Conservation (phyloP, 1,140 invertebrate species). For the Trypoxylus dichotomus region DNA sequence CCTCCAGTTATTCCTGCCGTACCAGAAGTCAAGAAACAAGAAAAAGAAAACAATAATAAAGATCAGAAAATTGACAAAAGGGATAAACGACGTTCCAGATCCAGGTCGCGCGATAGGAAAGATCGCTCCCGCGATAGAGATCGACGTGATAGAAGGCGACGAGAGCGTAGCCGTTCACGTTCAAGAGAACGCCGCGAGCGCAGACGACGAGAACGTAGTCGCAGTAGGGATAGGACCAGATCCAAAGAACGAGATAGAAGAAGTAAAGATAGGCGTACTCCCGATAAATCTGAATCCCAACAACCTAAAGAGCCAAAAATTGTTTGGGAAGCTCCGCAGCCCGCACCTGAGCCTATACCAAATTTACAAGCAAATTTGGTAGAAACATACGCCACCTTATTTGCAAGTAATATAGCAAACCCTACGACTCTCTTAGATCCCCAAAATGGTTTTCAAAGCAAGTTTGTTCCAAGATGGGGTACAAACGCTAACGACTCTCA, state of each 20-base stretch:
- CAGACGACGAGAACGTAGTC: slow-evolving; percentile 56
- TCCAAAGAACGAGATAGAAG: slow-evolving; percentile 26
- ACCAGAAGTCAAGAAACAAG: slow-evolving; percentile 41
- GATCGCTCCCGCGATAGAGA: slow-evolving; percentile 53
- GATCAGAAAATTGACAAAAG: slow-evolving; percentile 37
- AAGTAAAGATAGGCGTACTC: slow-evolving; percentile 29
- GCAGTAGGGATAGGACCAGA: slow-evolving; percentile 54
- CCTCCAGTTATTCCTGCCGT: slow-evolving; percentile 54
- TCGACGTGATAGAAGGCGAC: slow-evolving; percentile 51
- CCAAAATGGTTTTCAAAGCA: slow-evolving; percentile 15
- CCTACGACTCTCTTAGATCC: background rate
- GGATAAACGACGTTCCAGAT: slow-evolving; percentile 55
- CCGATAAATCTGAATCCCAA: slow-evolving; percentile 28
- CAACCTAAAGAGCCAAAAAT: slow-evolving; percentile 19
- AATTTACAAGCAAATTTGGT: background rate
- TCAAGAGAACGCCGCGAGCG: slow-evolving; percentile 39
- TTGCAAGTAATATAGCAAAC: background rate
- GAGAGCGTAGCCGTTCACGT: slow-evolving; percentile 54
- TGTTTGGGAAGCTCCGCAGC: slow-evolving; percentile 26
- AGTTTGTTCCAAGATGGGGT: slow-evolving; percentile 6
- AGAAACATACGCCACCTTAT: background rate
- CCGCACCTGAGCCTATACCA: background rate
- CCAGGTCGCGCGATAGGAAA: slow-evolving; percentile 49
- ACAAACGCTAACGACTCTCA: background rate
- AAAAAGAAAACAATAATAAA: slow-evolving; percentile 42